phyloP scores from a whole-genome alignment of 2,113 vertebrate species.

The Lepisosteus oculatus region DNA sequence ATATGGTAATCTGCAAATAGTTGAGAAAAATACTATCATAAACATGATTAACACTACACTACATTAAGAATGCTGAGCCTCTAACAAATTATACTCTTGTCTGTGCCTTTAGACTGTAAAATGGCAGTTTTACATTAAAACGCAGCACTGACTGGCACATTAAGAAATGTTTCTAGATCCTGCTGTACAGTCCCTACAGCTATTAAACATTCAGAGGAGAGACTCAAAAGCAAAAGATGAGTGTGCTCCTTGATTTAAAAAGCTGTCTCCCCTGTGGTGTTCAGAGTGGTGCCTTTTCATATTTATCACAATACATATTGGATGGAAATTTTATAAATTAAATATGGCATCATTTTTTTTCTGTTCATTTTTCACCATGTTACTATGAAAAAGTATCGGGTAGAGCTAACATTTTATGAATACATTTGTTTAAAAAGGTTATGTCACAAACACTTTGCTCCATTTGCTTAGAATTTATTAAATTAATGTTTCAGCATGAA shows the following conservation, averaged over 20 bases:
- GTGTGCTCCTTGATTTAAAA: conserved; percentile 3
- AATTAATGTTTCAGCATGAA: too few relatives aligned
- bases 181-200: conserved; percentile 9
- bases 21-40: too few relatives aligned
- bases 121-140: background rate
- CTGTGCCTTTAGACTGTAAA: too few relatives aligned
- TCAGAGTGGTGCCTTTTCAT: conserved; percentile 7
- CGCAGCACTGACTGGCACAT: background rate
- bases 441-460: too few relatives aligned
- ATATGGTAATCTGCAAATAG: too few relatives aligned
- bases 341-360: background rate
- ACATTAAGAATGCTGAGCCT: too few relatives aligned
- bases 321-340: conserved; percentile 20
- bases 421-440: too few relatives aligned
- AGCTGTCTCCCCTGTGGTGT: conserved; percentile 4
- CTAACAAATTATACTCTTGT: too few relatives aligned
- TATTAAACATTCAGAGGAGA: conserved; percentile 22
- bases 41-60: too few relatives aligned
- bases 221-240: conserved; percentile 22
- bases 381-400: background rate
- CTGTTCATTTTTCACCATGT: conserved; percentile 1
- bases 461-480: too few relatives aligned
- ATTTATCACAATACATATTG: conserved; percentile 11
- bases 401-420: background rate
- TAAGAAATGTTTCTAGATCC: conserved; percentile 3